Conservation (phyloP, 2,113 vertebrate genomes). For the Eira barbara region DNA sequence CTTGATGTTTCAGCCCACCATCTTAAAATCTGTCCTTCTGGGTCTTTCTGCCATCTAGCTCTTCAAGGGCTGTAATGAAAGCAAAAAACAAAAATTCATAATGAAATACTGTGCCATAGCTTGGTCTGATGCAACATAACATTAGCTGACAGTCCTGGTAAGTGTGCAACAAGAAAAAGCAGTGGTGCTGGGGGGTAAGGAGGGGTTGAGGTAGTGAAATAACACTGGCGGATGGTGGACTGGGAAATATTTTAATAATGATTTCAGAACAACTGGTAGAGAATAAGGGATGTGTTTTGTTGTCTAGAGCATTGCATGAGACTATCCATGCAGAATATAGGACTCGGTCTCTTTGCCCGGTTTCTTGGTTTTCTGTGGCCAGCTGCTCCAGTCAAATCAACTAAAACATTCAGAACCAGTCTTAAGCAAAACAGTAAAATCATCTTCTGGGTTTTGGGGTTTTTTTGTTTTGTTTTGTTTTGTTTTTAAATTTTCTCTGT, state of each 20-base stretch:
- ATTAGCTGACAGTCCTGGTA: neutral
- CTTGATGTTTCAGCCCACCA: neutral
- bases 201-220: rapidly evolving
- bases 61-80: neutral
- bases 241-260: neutral
- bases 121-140: neutral
- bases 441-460: neutral
- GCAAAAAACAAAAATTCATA: neutral
- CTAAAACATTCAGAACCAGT: neutral
- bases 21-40: neutral
- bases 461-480: neutral
- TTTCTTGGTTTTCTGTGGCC: neutral
- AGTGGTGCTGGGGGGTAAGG: rapidly evolving
- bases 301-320: neutral
- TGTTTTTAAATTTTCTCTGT: neutral
- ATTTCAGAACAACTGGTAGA: neutral
- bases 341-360: neutral
- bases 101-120: neutral
- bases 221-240: too few species aligned
- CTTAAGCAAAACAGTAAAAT: neutral
- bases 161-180: neutral
- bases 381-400: neutral
- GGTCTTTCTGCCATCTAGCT: neutral
- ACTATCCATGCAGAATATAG: neutral
- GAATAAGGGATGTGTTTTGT: neutral